Evolutionary conservation across 2,888 invertebrate species (phyloP), one percentile per base, ranked within the genome.

Genomic region (Leistus spinibarbis): DNA sequence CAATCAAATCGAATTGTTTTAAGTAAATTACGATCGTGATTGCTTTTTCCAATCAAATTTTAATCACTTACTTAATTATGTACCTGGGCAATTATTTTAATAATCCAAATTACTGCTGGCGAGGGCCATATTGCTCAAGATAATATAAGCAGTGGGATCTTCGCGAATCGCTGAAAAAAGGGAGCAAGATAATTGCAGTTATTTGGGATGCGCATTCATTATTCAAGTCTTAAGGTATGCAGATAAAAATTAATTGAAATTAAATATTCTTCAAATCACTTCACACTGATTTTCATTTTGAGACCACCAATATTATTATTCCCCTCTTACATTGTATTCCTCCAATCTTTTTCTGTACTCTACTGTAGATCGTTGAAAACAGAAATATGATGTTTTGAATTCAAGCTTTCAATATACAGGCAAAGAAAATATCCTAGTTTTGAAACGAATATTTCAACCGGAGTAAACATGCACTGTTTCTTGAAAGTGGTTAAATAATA

Each of bases 161-260:
- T 67, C 16, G 40, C 7, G 53, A 66, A 13, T 17, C 53, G 24
- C 27, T 17, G n/a, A 69, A 71, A 71, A 71, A 63, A 62, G 23
- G 20, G 62, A 62, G n/a, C 13, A 20, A 64, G 65, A 64, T 64
- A 71, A 71, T 71, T 64, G 71, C 72, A 72, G 57, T 24, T 40
- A 66, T 72, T 72, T 24, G 40, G 65, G 57, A 72, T 23, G 40
- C 20, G 56, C 72, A 57, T 72, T 57, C 54, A 72, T 66, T 72
- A 71, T 64, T 40, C 19, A 19, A 71, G 71, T 64, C 71, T 71
- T 71, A 71, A 64, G 64, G 64, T 54, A 65, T n/a, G n/a, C 19
- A 57, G 66, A 19, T 56, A 56, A 64, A 64, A 71, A 72, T 72
- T 72, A 57, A 66, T 57, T 56, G 66, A 57, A 72, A 72, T 72